A percentile compares a stretch with the other conserved stretches of the same genome.
Conservation (phyloP, 2,113 vertebrate species). For the Datnioides undecimradiatus region DNA sequence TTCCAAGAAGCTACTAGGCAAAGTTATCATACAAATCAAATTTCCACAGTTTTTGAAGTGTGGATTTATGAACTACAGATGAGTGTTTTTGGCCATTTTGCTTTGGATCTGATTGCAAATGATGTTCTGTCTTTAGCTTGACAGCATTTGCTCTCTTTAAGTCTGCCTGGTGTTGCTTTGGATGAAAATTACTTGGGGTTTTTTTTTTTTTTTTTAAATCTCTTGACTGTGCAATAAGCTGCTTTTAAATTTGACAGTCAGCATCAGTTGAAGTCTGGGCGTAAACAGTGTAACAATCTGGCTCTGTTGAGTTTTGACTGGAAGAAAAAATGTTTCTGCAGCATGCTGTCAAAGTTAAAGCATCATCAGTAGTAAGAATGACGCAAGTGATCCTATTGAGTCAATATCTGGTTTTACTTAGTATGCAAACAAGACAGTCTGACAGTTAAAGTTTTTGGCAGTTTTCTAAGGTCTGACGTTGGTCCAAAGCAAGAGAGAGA, state of each 20-base stretch:
- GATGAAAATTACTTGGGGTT: not conserved
- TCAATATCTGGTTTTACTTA: not conserved
- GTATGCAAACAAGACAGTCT: not conserved
- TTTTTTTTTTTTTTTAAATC: not conserved
- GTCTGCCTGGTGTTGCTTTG: not conserved
- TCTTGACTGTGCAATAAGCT: not conserved
- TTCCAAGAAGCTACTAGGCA: not conserved
- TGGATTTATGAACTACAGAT: not conserved
- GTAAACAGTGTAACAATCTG: not conserved
- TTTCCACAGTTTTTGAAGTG: not conserved
- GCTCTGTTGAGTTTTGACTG: not conserved
- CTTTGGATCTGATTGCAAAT: not conserved
- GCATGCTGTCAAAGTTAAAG: not conserved
- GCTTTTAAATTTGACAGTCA: conserved; percentile 1
- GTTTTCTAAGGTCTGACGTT: not conserved
- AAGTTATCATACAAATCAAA: conserved; percentile 3
- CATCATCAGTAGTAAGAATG: not conserved
- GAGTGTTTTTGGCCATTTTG: not conserved
- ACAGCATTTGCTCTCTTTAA: not conserved
- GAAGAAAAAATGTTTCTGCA: not conserved
- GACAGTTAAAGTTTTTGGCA: not conserved
- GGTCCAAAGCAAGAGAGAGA: not conserved
- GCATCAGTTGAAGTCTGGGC: not conserved
- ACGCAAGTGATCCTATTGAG: not conserved
- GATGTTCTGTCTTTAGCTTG: not conserved